Percentiles rank a stretch among this genome's conserved stretches.
Evolutionary conservation across 2,888 invertebrate genomes (phyloP).

Genomic region (Colletes collaris): DNA sequence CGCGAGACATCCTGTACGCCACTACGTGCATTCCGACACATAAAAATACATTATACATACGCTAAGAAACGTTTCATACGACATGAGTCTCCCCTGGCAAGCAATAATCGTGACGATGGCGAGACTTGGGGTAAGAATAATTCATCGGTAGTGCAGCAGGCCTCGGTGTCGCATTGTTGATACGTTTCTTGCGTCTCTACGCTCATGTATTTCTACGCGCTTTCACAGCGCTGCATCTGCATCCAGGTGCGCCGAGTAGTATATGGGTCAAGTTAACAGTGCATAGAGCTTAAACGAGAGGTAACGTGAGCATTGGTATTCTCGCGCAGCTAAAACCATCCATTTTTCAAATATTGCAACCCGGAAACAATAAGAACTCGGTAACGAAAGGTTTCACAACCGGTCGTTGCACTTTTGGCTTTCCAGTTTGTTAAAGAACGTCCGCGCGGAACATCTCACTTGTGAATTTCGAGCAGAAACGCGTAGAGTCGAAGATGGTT

Average conservation of each 20-base stretch:
- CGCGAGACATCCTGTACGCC: too few species aligned
- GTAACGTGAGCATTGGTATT: constrained; percentile 2
- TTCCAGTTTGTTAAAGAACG: neutral
- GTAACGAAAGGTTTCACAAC: neutral
- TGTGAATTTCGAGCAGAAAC: neutral
- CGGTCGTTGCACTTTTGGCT: neutral
- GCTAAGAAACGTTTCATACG: neutral
- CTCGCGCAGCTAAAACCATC: constrained; percentile 18
- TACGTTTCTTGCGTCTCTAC: constrained; percentile 21
- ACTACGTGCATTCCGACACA: too few species aligned
- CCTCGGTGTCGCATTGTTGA: constrained; percentile 38
- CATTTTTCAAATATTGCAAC: constrained; percentile 40
- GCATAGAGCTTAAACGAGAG: constrained; percentile 23
- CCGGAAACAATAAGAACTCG: constrained; percentile 10
- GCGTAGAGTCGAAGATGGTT: neutral
- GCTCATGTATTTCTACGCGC: constrained; percentile 19
- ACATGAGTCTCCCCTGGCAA: constrained; percentile 11
- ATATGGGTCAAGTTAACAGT: constrained; percentile 68
- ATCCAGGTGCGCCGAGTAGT: constrained; percentile 55
- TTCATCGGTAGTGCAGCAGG: constrained; percentile 34
- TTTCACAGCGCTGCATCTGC: constrained; percentile 23
- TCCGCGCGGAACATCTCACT: neutral
- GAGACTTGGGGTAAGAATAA: constrained; percentile 47
- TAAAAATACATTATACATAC: too few species aligned
- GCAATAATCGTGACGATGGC: constrained; percentile 33